Conservation (phyloP, 2,888 invertebrate genomes). For the Clusia tigrina region DNA sequence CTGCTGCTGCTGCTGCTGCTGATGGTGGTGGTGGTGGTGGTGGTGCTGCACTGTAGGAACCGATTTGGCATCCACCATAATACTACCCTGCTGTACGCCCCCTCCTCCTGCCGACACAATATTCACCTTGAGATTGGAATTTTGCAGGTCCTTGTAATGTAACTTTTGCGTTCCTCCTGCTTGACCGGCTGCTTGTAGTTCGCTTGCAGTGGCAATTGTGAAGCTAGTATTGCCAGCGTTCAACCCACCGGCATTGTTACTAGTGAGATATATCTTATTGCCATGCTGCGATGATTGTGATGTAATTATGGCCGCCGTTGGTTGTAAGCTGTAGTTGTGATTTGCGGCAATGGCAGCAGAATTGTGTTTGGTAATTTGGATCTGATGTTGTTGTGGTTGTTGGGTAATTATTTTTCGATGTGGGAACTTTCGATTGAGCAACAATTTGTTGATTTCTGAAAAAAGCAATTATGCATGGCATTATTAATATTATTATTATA, state of each 20-base stretch:
- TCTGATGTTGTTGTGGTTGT: slow-evolving; percentile 38
- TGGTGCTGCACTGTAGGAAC: slow-evolving; percentile 24
- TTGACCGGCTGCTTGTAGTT: slow-evolving; percentile 42
- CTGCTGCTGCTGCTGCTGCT: slow-evolving; percentile 34
- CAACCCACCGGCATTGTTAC: slow-evolving; percentile 48
- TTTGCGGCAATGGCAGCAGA: slow-evolving; percentile 61
- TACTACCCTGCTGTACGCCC: slow-evolving; percentile 43
- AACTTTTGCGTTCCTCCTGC: slow-evolving; percentile 51
- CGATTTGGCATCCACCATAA: slow-evolving; percentile 43
- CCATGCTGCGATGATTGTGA: slow-evolving; percentile 51
- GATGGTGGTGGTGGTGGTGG: slow-evolving; percentile 33
- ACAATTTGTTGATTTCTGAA: slow-evolving; percentile 59
- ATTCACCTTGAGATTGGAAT: slow-evolving; percentile 62
- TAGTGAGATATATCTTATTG: slow-evolving; percentile 61
- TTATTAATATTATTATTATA: too few species aligned
- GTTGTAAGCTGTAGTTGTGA: slow-evolving; percentile 63
- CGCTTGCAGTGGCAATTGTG: slow-evolving; percentile 58
- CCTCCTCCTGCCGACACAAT: slow-evolving; percentile 48
- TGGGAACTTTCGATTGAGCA: slow-evolving; percentile 58
- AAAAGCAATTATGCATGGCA: too few species aligned
- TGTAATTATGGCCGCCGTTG: slow-evolving; percentile 60
- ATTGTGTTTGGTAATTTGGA: slow-evolving; percentile 54
- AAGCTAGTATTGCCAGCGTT: slow-evolving; percentile 47
- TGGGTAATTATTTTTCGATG: slow-evolving; percentile 58
- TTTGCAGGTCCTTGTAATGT: slow-evolving; percentile 59